Percentiles rank a stretch among this genome's conserved stretches.
These are phyloP conservation scores for Phoxinus dragarum DNA, from an alignment of 2,797 vertebrate species.

Conservation along the genomic window DNA sequence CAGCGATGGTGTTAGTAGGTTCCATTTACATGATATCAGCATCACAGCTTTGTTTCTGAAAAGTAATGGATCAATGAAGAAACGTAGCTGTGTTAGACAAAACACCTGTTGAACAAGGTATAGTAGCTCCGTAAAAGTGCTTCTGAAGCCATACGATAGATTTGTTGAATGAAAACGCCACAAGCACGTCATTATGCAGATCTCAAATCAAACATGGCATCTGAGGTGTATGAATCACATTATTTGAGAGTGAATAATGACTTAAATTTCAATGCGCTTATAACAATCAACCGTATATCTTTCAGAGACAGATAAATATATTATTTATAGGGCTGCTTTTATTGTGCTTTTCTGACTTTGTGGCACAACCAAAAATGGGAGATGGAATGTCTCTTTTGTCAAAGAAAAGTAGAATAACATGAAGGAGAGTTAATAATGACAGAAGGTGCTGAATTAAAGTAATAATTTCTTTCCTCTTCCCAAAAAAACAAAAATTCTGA, in stretches of 20 bases:
- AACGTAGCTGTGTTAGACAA: not conserved
- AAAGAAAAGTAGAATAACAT: not conserved
- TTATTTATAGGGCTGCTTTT: not conserved
- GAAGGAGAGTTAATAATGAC: not conserved
- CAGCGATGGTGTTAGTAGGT: conserved; percentile 4
- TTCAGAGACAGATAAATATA: too few species aligned
- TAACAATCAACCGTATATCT: not conserved
- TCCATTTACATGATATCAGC: not conserved
- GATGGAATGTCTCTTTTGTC: not conserved
- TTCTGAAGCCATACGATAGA: not conserved
- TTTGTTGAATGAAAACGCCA: not conserved
- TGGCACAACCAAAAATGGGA: not conserved
- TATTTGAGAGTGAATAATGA: not conserved
- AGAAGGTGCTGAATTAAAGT: not conserved
- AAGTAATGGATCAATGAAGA: not conserved
- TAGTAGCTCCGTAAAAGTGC: not conserved
- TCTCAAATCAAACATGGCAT: not conserved
- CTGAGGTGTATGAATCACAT: not conserved
- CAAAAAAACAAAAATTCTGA: not conserved
- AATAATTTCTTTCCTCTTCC: not conserved
- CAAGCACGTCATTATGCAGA: not conserved
- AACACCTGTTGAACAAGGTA: conserved; percentile 9
- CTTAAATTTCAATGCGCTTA: not conserved
- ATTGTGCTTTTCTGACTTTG: not conserved
- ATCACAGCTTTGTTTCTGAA: not conserved